These are phyloP conservation scores for Heliconius sara DNA, from an alignment of 2,888 invertebrate genomes.

Conservation along the genomic window DNA sequence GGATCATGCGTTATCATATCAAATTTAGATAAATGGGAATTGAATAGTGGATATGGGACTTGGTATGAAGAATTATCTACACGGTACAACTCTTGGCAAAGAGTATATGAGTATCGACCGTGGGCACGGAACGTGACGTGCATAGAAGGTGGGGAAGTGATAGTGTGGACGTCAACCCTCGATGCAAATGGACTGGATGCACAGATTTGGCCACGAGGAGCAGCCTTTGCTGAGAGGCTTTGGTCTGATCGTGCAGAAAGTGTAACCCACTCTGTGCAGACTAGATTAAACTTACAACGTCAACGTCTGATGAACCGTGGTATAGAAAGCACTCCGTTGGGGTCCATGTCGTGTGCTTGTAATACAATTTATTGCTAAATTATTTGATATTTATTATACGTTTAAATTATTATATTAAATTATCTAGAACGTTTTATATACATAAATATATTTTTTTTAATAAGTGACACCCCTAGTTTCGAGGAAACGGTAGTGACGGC, in stretches of 20 bases:
- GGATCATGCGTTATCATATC: slow-evolving; percentile 89
- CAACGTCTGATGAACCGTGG: slow-evolving; percentile 85
- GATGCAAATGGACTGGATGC: slow-evolving; percentile 87
- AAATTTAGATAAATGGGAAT: slow-evolving; percentile 92
- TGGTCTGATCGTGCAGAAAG: slow-evolving; percentile 86
- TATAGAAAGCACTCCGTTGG: slow-evolving; percentile 86
- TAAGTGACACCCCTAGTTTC: slow-evolving; percentile 33
- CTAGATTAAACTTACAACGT: slow-evolving; percentile 86
- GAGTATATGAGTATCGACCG: slow-evolving; percentile 91
- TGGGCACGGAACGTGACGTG: slow-evolving; percentile 78
- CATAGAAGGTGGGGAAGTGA: slow-evolving; percentile 89
- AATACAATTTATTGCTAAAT: slow-evolving; percentile 85
- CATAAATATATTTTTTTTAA: background rate
- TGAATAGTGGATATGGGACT: slow-evolving; percentile 91
- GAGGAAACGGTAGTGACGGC: slow-evolving; percentile 54
- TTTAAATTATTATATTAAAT: background rate
- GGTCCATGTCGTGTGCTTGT: slow-evolving; percentile 90
- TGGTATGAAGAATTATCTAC: slow-evolving; percentile 91
- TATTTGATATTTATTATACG: background rate
- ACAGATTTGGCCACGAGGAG: slow-evolving; percentile 91
- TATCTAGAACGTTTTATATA: background rate
- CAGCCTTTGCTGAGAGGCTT: slow-evolving; percentile 90
- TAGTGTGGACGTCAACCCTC: slow-evolving; percentile 91
- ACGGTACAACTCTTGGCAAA: slow-evolving; percentile 93
- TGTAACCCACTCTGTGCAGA: slow-evolving; percentile 83